Evolutionary conservation across 2,797 vertebrate genomes (phyloP), one percentile per base, ranked within the genome.

Genomic region (Huso huso): DNA sequence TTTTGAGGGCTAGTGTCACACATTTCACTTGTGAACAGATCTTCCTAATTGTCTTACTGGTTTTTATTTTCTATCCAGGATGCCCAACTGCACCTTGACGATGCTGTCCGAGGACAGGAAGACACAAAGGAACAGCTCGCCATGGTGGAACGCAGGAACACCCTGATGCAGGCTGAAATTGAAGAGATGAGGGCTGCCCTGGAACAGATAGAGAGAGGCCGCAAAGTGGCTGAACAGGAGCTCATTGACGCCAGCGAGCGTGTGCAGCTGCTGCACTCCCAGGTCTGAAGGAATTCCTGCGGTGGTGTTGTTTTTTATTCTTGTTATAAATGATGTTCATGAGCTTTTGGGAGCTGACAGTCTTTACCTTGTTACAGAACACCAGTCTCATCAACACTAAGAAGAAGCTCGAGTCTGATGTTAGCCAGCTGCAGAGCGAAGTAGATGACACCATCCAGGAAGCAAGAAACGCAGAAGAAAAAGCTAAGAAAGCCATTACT

Each of bases 361-460:
- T 37, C 23, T 37, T 37, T 37, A 37, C 23, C 23, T 37, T 37
- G 23, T 37, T 1, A 6, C 74, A 94, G 93, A 94, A 93, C 75
- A 91, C 86, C 3, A 89, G 23, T 37, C 23, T 37, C 23, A 37
- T 37, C 23, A 37, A 37, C 23, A 37, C 23, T 2, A 37, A 37
- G 68, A 93, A 89, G 76, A 95, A 92, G 73, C 79, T 94, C 0
- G 92, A 93, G 70, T 75, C 65, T 0, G 91, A 91, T 62, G 72
- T 91, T 5, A 77, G 82, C 57, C 89, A 90, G n/a, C 79, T 89
- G 59, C 91, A 92, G 70, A 65, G 64, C 0, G 91, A 94, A 69
- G 81, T 90, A 4, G 89, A 93, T n/a, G 88, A 91, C 23, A 37
- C 23, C 23, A 37, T 37, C 23, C 23, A 37, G 23, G 23, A 37